phyloP scores from a whole-genome alignment of 2,797 vertebrate genomes.

The Setipinna tenuifilis region DNA sequence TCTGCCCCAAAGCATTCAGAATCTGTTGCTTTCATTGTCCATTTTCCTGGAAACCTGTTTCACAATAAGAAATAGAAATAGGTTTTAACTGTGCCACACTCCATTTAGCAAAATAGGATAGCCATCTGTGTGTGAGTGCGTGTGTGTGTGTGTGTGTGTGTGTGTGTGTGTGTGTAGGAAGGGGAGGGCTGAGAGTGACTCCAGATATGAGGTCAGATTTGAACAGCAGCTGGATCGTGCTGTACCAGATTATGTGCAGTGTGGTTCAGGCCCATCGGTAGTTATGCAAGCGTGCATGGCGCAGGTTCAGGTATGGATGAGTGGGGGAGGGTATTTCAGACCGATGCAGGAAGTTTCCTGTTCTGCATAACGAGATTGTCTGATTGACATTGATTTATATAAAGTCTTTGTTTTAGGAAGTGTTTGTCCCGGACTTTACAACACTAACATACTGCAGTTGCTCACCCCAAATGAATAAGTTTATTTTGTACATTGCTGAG shows the following conservation, averaged over 20 bases:
- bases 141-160: constrained; percentile 11
- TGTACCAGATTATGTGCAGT: background rate
- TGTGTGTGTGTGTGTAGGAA: background rate
- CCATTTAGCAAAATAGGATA: background rate
- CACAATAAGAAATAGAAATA: background rate
- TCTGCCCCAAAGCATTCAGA: background rate
- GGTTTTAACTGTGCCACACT: background rate
- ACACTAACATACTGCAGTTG: background rate
- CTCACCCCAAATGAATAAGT: background rate
- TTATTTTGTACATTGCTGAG: background rate
- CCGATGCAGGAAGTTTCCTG: too few relatives aligned
- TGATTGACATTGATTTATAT: too few relatives aligned
- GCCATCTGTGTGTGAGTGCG: background rate
- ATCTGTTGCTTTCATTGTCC: constrained; percentile 6
- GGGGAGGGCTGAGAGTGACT: background rate
- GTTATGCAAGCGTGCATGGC: background rate
- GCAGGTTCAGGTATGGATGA: background rate
- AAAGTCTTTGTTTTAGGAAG: background rate
- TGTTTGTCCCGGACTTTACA: background rate
- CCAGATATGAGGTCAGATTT: constrained; percentile 17
- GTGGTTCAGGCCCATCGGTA: background rate
- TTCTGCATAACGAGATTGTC: too few relatives aligned
- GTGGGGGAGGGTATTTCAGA: too few relatives aligned
- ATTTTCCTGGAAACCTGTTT: background rate
- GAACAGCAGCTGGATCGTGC: background rate